Evolutionary conservation across 2,113 vertebrate genomes (phyloP).

Genomic region (Dicrurus megarhynchus): DNA sequence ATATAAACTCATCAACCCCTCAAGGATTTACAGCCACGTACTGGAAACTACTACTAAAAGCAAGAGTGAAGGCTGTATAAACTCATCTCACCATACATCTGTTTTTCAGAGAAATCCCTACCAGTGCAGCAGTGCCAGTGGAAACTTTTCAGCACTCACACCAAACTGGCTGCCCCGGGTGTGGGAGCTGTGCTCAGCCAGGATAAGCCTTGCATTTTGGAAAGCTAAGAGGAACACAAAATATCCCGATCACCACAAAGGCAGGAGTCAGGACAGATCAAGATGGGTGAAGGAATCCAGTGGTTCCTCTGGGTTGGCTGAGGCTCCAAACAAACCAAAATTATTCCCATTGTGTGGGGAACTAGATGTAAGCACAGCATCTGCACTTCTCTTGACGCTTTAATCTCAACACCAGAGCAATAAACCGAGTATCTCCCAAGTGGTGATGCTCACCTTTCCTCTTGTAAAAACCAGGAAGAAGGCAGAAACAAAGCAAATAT

Average conservation of each 20-base stretch:
- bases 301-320: not conserved
- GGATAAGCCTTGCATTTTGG: not conserved
- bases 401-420: not conserved
- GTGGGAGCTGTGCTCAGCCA: rapidly evolving
- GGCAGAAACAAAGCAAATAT: not conserved
- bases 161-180: not conserved
- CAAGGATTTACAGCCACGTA: constrained; percentile 34
- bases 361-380: not conserved
- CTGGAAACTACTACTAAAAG: constrained; percentile 30
- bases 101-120: not conserved
- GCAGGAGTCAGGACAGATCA: not conserved
- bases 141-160: not conserved
- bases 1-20: constrained; percentile 23
- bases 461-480: not conserved
- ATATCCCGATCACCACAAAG: not conserved
- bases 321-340: not conserved
- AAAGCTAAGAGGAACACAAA: not conserved
- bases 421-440: not conserved
- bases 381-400: not conserved
- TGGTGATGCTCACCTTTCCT: not conserved
- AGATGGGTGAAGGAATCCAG: not conserved
- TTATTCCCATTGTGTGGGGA: not conserved
- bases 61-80: constrained; percentile 30
- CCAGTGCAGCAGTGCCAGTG: not conserved
- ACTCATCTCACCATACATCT: not conserved